Base-by-base conservation (phyloP, 2,797 vertebrate species). In the Gambusia yucatana region DNA sequence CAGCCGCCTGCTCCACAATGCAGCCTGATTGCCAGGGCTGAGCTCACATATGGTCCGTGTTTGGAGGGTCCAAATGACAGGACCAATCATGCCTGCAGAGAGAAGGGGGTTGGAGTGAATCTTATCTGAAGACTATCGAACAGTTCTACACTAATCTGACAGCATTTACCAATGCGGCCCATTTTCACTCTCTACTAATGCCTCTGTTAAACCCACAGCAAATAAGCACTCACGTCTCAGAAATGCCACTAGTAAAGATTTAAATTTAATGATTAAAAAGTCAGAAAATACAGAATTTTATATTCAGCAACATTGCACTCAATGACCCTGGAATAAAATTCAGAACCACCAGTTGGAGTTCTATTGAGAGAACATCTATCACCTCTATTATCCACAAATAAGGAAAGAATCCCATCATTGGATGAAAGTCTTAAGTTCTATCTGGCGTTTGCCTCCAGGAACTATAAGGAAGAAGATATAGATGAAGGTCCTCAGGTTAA, bases 1-100 rank as follows among this genome's bases (percentile, higher is more conserved):
- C 95, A 95, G 94, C 95, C 93, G 94, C 94, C 94, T 94, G 94
- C 94, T 94, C 86, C 93, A 94, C 95, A 96, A 95, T 95, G 92
- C 93, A 88, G 92, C 94, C 94, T 95, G 94, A 95, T 95, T 96
- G 94, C 95, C 94, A 96, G 94, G 79, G 77, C 93, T 93, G 90
- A 93, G 89, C 91, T 92, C 95, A 90, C 95, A 96, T 95, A 96
- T 96, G 95, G 94, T 95, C 95, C 74, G 87, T 92, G 94, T 96
- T 96, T 96, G 91, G 88, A 92, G 93, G 93, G 88, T 85, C 93
- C 92, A 89, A 95, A 93, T 94, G 95, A 95, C 94, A 93, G 86
- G 91, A 95, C 88, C 93, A 82, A 88, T 93, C 92, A 90, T 89
- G 92, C 93, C 85, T 87, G 82, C 86, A 93, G 91, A 89, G 87